Conservation (phyloP, 2,888 invertebrate species). For the Cancer borealis region DNA sequence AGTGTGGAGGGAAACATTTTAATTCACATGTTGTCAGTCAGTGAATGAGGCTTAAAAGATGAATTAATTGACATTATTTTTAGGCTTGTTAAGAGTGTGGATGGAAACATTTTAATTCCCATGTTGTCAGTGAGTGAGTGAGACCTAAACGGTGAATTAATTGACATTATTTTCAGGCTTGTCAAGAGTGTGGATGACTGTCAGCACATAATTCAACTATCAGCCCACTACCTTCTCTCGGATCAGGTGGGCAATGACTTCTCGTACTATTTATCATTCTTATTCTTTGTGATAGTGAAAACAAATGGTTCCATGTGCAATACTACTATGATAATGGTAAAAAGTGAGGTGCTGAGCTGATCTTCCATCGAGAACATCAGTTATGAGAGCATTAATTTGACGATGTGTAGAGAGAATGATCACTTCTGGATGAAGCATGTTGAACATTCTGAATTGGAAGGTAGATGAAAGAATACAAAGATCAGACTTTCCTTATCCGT, state of each 20-base stretch:
- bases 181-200: slow-evolving; percentile 85
- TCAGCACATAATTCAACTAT: slow-evolving; percentile 88
- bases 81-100: slow-evolving; percentile 84
- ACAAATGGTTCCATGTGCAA: background rate
- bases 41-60: background rate
- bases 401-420: too few relatives aligned
- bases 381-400: too few relatives aligned
- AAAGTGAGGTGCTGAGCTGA: background rate
- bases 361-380: too few relatives aligned
- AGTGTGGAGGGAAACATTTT: slow-evolving; percentile 35
- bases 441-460: too few relatives aligned
- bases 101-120: background rate
- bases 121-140: background rate
- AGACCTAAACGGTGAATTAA: background rate
- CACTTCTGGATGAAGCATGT: too few relatives aligned
- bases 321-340: slow-evolving; percentile 42
- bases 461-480: too few relatives aligned
- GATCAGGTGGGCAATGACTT: slow-evolving; percentile 64
- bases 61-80: background rate
- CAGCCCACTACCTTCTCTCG: slow-evolving; percentile 80
- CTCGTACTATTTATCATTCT: background rate
- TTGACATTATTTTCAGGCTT: slow-evolving; percentile 82
- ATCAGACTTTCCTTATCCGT: too few relatives aligned
- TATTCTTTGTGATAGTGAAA: background rate
- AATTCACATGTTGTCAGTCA: background rate